Percentiles rank a stretch among this genome's conserved stretches.
phyloP scores from a whole-genome alignment of 2,797 vertebrate genomes.

The Siniperca obscura region DNA sequence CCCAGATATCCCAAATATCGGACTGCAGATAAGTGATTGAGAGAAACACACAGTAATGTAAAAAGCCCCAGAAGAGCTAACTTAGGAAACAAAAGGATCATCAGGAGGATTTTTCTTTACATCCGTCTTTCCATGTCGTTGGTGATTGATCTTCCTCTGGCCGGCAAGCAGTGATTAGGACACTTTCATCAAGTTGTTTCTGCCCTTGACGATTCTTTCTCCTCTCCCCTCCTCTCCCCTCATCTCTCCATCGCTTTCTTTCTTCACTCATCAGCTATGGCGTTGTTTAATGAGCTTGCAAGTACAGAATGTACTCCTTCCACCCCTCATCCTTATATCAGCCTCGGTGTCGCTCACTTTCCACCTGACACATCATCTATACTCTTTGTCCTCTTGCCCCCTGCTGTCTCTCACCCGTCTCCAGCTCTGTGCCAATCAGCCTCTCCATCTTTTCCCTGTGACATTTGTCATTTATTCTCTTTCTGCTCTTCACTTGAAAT shows the following conservation, averaged over 20 bases:
- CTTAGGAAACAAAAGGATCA: slow-evolving; percentile 41
- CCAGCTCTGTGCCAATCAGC: slow-evolving; percentile 7
- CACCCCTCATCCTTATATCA: slow-evolving; percentile 46
- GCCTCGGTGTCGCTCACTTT: slow-evolving; percentile 17
- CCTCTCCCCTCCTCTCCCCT: slow-evolving; percentile 31
- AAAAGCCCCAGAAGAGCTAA: slow-evolving; percentile 31
- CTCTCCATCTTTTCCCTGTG: slow-evolving; percentile 27
- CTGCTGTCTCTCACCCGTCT: slow-evolving; percentile 38
- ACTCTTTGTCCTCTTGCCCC: slow-evolving; percentile 55
- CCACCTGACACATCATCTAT: slow-evolving; percentile 44
- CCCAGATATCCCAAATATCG: slow-evolving; percentile 7
- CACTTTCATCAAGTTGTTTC: slow-evolving; percentile 65
- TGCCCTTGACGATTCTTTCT: slow-evolving; percentile 65
- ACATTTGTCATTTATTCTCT: slow-evolving; percentile 56
- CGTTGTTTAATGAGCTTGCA: slow-evolving; percentile 70
- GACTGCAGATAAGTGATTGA: slow-evolving; percentile 34
- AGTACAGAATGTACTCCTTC: slow-evolving; percentile 47
- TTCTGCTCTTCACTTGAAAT: slow-evolving; percentile 31
- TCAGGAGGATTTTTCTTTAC: slow-evolving; percentile 35
- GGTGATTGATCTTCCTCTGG: slow-evolving; percentile 63
- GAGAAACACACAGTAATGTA: slow-evolving; percentile 39
- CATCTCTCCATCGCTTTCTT: slow-evolving; percentile 30
- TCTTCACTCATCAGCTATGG: slow-evolving; percentile 62
- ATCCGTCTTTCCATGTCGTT: slow-evolving; percentile 51
- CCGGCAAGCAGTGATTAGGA: slow-evolving; percentile 62